Base-by-base conservation (phyloP, 1,140 invertebrate species). In the Mycetomoellerius zeteki region DNA sequence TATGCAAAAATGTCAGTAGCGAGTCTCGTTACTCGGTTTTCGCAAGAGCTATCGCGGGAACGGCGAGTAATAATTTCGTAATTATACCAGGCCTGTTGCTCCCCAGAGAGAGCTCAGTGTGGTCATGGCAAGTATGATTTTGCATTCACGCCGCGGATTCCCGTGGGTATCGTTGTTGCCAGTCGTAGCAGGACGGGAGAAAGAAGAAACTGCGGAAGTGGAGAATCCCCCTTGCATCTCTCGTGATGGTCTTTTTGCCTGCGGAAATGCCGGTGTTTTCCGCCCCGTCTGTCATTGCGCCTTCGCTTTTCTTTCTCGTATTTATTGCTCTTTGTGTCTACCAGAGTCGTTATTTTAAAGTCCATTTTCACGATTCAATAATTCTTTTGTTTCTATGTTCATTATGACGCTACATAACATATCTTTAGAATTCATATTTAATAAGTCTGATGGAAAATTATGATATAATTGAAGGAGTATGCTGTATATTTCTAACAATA, bases 101-200 rank as follows among this genome's bases (percentile, higher is more conserved):
- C 80, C 27, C 80, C 24, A 37, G 52, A n/a, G 80, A 84, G 54
- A n/a, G 0, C 80, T 84, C 80, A 37, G n/a, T 54, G 80, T 69
- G 67, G 37, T 84, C 80, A 75, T 75, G 69, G 69, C 69, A 47
- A 72, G 69, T 84, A 84, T 84, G 69, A 84, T 84, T 84, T 84
- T 75, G 80, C 80, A 84, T 84, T 84, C 37, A 56, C 37, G 56
- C 37, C 54, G 69, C 19, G 69, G 37, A 84, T 75, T 60, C 80
- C 54, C 80, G 37, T 1, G 27, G 24, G 80, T 84, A 75, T 75
- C 80, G 69, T 84, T 82, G 80, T 73, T 84, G 37, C 37, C 24
- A 43, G 60, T 56, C 60, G 24, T 16, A 16, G 7, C 50, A 47
- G 78, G 65, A 58, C 14, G 24, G 21, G 54, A 50, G 12, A 54